Evolutionary conservation across 2,797 vertebrate species (phyloP).

Genomic region (Diceros bicornis): DNA sequence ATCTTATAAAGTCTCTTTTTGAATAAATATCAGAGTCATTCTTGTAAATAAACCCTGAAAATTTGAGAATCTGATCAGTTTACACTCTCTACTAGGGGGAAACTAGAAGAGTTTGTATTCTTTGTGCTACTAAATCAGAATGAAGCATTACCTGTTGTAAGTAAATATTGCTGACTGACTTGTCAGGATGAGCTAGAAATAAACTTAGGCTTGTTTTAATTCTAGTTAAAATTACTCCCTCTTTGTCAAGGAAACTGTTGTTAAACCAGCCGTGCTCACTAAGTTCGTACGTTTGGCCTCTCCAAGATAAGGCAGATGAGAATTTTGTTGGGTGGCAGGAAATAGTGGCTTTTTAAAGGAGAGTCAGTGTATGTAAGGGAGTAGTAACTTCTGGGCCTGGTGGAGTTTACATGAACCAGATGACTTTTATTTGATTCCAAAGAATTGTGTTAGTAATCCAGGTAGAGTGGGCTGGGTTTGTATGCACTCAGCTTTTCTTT

Average conservation of each 20-base stretch:
- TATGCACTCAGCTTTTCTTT: slow-evolving; percentile 44
- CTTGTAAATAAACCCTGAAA: slow-evolving; percentile 57
- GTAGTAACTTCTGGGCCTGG: slow-evolving; percentile 13
- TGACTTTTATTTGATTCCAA: slow-evolving; percentile 56
- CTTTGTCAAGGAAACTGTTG: slow-evolving; percentile 19
- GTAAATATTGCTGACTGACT: slow-evolving; percentile 9
- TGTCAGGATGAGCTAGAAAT: slow-evolving; percentile 13
- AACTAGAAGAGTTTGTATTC: not conserved
- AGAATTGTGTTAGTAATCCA: slow-evolving; percentile 3
- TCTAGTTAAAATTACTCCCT: slow-evolving; percentile 44
- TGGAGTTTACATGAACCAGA: not conserved
- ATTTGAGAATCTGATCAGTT: slow-evolving; percentile 38
- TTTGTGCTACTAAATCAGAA: slow-evolving; percentile 37
- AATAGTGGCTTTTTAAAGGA: slow-evolving; percentile 45
- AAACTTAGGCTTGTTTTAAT: slow-evolving; percentile 55
- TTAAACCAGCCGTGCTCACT: slow-evolving; percentile 14
- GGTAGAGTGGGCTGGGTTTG: slow-evolving; percentile 34
- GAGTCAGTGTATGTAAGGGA: not conserved
- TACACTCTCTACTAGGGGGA: slow-evolving; percentile 15
- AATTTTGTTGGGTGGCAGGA: slow-evolving; percentile 1
- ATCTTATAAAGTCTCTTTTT: not conserved
- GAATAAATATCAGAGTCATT: not conserved
- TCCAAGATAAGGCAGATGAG: not conserved
- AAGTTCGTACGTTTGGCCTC: slow-evolving; percentile 14
- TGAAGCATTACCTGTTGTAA: slow-evolving; percentile 39